Evolutionary conservation across 2,888 invertebrate genomes (phyloP), one percentile per base, ranked within the genome.

Genomic region (Scaptomyza polygonia): DNA sequence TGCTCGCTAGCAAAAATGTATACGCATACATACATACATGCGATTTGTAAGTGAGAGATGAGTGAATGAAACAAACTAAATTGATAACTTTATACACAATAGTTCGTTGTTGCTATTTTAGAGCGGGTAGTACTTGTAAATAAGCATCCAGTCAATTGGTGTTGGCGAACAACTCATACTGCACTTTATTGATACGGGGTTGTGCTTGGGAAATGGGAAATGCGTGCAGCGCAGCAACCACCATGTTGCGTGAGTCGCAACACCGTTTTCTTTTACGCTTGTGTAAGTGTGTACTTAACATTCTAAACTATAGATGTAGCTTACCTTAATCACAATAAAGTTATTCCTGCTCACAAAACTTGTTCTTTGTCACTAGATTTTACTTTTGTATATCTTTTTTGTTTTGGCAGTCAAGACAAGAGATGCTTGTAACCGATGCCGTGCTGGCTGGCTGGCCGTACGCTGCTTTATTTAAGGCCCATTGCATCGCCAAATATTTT

Each of bases 401-500:
- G 11, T 30, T 47, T 47, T 11, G 43, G 32, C 12, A 39, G 55
- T 56, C 49, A 32, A 68, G 43, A 67, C 44, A 52, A 42, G 47
- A 45, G 47, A 58, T 58, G 47, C 43, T 43, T 42, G 27, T n/a
- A 21, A 12, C 47, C 44, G 52, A 39, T 42, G 42, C 42, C 12
- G 21, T 36, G 36, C 8, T 14, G 14, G 36, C 18, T 21, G 12
- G 18, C 7, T 16, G 9, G 18, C 18, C 2, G 21, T 12, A 29
- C 16, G 45, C 36, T 54, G 52, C 58, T 68, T 73, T 68, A 72
- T 72, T 72, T 68, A 68, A 56, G 69, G 69, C 64, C 34, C 74
- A 56, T 45, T 67, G 61, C 49, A 55, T 53, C 40, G 68, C 34
- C 58, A 43, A 56, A 52, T 65, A 36, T 36, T 36, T 36, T 8